Base-by-base conservation (phyloP, 2,888 invertebrate genomes). In the Salpingus planirostris region DNA sequence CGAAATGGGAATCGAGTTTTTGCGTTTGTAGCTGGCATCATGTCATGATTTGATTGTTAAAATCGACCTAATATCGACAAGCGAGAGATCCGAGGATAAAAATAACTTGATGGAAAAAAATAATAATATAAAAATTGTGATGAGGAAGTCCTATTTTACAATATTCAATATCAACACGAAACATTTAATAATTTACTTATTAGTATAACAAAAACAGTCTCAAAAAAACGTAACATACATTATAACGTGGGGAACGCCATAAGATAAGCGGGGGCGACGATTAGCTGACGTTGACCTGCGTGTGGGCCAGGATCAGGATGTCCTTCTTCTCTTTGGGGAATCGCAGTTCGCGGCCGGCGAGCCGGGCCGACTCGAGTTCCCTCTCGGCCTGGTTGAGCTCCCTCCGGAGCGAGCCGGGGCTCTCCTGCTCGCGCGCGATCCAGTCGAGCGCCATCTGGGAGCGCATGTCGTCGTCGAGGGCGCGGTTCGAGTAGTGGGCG, bases 241-340 rank as follows among this genome's bases (percentile, higher is more conserved):
- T 23, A 38, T 31, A 35, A 35, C 35, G 31, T 35, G 30, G 32
- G 30, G 34, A 32, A 39, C n/a, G n/a, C n/a, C n/a, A 8, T 18
- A 18, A 6, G 8, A 18, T 18, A 18, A 37, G 35, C 34, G 33
- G 38, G 31, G 15, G 39, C 39, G 24, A 23, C 25, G 23, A 42
- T 56, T 55, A 59, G 47, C 56, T 61, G 45, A 62, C 55, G 43
- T 76, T 70, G 49, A 89, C 77, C 63, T 92, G 89, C 54, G 86
- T 82, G 55, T 87, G 77, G 11, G 92, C 92, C 55, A 90, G 73
- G 69, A 89, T 82, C 28, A 93, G 70, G 59, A 93, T 93, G 65
- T 93, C 92, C 61, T 91, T 83, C 64, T 93, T 93, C 66, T 93
- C 93, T 67, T 93, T 93, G 33, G 91, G 91, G 67, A 92, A 92